Percentiles rank a stretch among this genome's conserved stretches.
phyloP scores from a whole-genome alignment of 1,140 invertebrate species.

The Orussus abietinus region DNA sequence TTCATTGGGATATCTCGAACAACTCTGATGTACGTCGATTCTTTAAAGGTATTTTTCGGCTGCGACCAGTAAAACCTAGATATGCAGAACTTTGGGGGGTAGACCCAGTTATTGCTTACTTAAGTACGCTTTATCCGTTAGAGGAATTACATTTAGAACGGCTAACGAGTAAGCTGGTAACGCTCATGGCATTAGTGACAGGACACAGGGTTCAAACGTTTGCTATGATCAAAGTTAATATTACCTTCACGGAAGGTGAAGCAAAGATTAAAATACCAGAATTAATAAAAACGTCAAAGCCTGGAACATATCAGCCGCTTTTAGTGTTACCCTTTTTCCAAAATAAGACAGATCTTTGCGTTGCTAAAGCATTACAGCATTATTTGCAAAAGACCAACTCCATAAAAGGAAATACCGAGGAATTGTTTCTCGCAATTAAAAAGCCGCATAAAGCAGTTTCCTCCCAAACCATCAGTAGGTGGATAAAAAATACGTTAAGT shows the following conservation, averaged over 20 bases:
- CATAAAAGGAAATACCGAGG: slow-evolving; percentile 3
- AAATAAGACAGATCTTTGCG: slow-evolving; percentile 7
- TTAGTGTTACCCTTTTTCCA: slow-evolving; percentile 12
- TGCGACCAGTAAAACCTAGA: slow-evolving; percentile 20
- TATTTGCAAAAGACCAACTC: slow-evolving; percentile 6
- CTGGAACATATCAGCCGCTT: background rate
- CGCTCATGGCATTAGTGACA: slow-evolving; percentile 13
- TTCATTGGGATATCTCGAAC: slow-evolving; percentile 7
- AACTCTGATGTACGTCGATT: slow-evolving; percentile 23
- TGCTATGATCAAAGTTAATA: slow-evolving; percentile 12
- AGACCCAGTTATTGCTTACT: slow-evolving; percentile 8
- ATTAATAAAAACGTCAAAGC: slow-evolving; percentile 12
- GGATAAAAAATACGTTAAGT: slow-evolving; percentile 14
- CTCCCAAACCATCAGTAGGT: slow-evolving; percentile 15
- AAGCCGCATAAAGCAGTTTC: slow-evolving; percentile 16
- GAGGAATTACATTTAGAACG: slow-evolving; percentile 1
- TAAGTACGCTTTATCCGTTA: background rate
- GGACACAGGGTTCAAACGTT: slow-evolving; percentile 16
- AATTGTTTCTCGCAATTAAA: slow-evolving; percentile 12
- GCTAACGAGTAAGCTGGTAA: slow-evolving; percentile 13
- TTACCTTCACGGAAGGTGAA: background rate
- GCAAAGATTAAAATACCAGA: slow-evolving; percentile 13
- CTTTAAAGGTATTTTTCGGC: slow-evolving; percentile 24
- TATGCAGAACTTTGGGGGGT: slow-evolving; percentile 29
- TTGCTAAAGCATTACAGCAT: slow-evolving; percentile 3